Evolutionary conservation across 2,113 vertebrate species (phyloP).

Genomic region (Chascanopsetta lugubris): DNA sequence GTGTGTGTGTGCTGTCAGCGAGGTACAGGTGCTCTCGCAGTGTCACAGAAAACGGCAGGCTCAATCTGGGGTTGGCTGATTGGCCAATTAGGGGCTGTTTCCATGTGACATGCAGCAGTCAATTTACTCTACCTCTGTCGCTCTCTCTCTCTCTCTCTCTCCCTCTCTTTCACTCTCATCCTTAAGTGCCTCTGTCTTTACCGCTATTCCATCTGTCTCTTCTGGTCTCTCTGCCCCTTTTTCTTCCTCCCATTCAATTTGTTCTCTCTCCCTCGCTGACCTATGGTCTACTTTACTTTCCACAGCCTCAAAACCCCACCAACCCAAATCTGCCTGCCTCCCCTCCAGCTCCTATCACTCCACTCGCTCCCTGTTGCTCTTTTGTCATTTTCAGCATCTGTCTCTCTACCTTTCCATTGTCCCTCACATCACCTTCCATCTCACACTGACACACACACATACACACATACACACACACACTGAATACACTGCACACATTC

Average conservation of each 20-base stretch:
- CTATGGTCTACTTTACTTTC: constrained; percentile 20
- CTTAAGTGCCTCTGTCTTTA: constrained; percentile 66
- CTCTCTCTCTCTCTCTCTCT: constrained; percentile 44
- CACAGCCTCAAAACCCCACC: background rate
- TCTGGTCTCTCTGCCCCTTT: constrained; percentile 51
- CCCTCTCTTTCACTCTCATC: constrained; percentile 52
- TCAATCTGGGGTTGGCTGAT: constrained; percentile 73
- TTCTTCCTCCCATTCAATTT: constrained; percentile 59
- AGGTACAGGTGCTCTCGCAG: constrained; percentile 56
- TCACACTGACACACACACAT: background rate
- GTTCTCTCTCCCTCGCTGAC: constrained; percentile 45
- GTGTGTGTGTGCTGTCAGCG: constrained; percentile 37
- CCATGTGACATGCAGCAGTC: constrained; percentile 75
- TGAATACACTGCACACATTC: background rate
- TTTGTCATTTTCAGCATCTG: constrained; percentile 21
- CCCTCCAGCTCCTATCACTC: constrained; percentile 9
- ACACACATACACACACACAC: background rate
- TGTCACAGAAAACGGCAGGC: constrained; percentile 62
- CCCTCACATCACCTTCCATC: background rate
- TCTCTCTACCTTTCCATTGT: constrained; percentile 9
- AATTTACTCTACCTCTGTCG: constrained; percentile 67
- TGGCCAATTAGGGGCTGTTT: constrained; percentile 79
- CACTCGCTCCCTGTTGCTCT: constrained; percentile 4
- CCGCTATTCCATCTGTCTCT: constrained; percentile 64
- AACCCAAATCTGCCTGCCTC: background rate